Evolutionary conservation across 2,888 invertebrate genomes (phyloP).

Genomic region (Hirtodrosophila confusa): DNA sequence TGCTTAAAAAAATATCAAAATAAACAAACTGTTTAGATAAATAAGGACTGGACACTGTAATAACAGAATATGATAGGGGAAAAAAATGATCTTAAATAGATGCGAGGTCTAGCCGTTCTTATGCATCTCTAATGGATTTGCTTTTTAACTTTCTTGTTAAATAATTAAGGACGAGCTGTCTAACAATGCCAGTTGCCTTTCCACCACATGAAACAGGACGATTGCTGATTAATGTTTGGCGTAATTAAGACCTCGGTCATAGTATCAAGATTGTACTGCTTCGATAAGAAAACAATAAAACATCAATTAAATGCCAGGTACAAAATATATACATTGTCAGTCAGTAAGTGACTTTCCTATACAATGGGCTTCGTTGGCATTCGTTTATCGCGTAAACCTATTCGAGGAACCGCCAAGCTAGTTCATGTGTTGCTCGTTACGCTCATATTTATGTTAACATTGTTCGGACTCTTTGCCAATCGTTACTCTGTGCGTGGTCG

Average conservation of each 20-base stretch:
- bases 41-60: not conserved
- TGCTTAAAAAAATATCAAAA: constrained; percentile 55
- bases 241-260: not conserved
- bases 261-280: constrained; percentile 15
- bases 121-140: too few relatives aligned
- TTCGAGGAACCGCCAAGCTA: constrained; percentile 33
- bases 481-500: constrained; percentile 49
- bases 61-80: too few relatives aligned
- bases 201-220: not conserved
- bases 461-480: constrained; percentile 61
- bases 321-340: constrained; percentile 6
- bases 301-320: constrained; percentile 3
- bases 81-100: too few relatives aligned
- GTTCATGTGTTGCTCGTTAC: constrained; percentile 43
- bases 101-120: too few relatives aligned
- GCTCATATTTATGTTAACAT: constrained; percentile 47
- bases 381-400: constrained; percentile 34
- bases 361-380: constrained; percentile 43
- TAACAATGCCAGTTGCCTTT: not conserved
- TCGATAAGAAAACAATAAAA: constrained; percentile 15
- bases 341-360: constrained; percentile 4
- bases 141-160: not conserved
- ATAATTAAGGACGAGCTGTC: not conserved
- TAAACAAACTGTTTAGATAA: not conserved
- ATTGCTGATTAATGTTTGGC: constrained; percentile 1